phyloP scores from a whole-genome alignment of 2,113 vertebrate genomes.

The Prinia subflava region DNA sequence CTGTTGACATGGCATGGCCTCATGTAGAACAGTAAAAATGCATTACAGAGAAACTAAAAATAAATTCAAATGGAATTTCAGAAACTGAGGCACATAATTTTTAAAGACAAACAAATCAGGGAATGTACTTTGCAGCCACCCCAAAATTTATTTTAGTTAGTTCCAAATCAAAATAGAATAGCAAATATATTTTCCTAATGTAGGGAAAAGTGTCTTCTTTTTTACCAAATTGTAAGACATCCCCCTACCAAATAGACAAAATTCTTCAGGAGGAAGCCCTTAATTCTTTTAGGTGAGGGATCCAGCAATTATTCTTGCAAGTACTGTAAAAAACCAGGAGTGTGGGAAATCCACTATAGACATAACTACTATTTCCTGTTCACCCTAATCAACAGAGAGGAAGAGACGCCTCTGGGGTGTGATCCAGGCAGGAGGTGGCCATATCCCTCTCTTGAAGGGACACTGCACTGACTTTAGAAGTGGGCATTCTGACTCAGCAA shows the following conservation, averaged over 20 bases:
- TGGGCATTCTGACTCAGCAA: not conserved
- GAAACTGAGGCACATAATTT: not conserved
- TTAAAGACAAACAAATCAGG: not conserved
- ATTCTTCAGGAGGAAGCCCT: not conserved
- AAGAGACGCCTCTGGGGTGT: not conserved
- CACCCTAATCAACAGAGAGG: not conserved
- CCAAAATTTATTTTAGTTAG: not conserved
- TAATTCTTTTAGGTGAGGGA: not conserved
- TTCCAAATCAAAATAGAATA: not conserved
- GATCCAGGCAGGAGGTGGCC: not conserved
- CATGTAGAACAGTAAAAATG: not conserved
- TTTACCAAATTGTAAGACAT: not conserved
- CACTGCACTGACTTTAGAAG: not conserved
- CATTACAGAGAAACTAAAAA: not conserved
- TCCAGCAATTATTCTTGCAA: not conserved
- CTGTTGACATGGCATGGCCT: not conserved
- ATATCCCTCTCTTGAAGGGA: accelerated
- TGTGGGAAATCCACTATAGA: not conserved
- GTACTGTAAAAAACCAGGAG: not conserved
- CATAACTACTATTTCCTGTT: not conserved
- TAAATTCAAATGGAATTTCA: not conserved
- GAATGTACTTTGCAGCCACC: not conserved
- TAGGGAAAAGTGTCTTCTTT: not conserved
- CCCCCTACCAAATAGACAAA: not conserved
- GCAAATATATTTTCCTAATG: not conserved